Conservation (phyloP, 2,888 invertebrate species). For the Ennomos fuscantarius region DNA sequence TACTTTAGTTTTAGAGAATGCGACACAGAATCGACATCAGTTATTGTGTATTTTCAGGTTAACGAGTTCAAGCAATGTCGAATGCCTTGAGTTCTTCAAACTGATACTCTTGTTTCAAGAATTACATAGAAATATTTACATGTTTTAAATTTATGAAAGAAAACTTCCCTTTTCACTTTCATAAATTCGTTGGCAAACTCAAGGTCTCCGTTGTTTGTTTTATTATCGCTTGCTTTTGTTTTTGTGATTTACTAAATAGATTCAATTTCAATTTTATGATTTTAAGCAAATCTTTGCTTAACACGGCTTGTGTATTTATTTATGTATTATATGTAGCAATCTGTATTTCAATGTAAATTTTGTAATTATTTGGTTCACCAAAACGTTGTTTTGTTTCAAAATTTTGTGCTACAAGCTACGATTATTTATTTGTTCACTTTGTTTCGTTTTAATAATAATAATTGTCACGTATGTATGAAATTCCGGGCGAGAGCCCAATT, state of each 20-base stretch:
- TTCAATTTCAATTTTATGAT: not conserved
- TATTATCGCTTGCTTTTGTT: slow-evolving; percentile 24
- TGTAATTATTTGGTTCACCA: slow-evolving; percentile 15
- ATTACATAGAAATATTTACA: too few species aligned
- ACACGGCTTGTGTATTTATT: slow-evolving; percentile 8
- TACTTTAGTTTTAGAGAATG: too few species aligned
- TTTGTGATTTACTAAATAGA: slow-evolving; percentile 25
- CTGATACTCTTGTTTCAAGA: too few species aligned
- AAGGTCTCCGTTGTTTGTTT: slow-evolving; percentile 30
- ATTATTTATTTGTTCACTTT: slow-evolving; percentile 72
- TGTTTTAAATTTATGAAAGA: too few species aligned
- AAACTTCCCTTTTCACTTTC: too few species aligned
- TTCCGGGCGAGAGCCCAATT: slow-evolving; percentile 66
- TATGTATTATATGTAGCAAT: not conserved
- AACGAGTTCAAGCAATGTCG: not conserved
- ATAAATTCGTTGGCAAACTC: not conserved
- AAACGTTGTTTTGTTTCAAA: slow-evolving; percentile 49
- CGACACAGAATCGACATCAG: too few species aligned
- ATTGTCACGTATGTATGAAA: slow-evolving; percentile 71
- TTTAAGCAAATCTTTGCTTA: not conserved
- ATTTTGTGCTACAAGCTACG: slow-evolving; percentile 41
- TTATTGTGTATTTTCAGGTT: not conserved
- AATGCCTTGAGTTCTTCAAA: slow-evolving; percentile 1
- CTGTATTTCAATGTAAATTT: slow-evolving; percentile 14
- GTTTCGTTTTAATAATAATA: slow-evolving; percentile 65